phyloP scores from a whole-genome alignment of 2,888 invertebrate species.

The Epicampocera succincta region DNA sequence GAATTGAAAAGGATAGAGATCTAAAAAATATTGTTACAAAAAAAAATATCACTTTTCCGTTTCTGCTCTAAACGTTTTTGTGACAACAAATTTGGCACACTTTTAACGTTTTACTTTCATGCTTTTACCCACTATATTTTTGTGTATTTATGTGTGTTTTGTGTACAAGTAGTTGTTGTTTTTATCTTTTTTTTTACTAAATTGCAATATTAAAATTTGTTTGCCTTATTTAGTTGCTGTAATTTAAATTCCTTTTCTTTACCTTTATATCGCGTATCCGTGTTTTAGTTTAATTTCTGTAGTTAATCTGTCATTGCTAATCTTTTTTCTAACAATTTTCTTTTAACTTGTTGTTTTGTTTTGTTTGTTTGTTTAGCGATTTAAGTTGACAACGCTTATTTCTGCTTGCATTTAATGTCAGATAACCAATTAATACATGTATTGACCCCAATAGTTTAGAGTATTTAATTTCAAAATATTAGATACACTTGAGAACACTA shows the following conservation, averaged over 20 bases:
- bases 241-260: slow-evolving; percentile 52
- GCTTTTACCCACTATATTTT: neutral
- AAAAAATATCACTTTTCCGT: slow-evolving; percentile 8
- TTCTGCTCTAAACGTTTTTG: slow-evolving; percentile 5
- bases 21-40: too few species aligned
- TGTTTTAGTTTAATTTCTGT: slow-evolving; percentile 53
- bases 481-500: slow-evolving; percentile 46
- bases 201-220: slow-evolving; percentile 29
- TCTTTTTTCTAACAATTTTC: slow-evolving; percentile 49
- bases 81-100: slow-evolving; percentile 58
- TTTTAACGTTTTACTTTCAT: slow-evolving; percentile 35
- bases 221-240: slow-evolving; percentile 49
- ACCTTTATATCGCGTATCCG: slow-evolving; percentile 22
- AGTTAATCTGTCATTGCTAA: slow-evolving; percentile 68
- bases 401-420: slow-evolving; percentile 38
- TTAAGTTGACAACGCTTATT: slow-evolving; percentile 56
- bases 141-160: too few species aligned
- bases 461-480: slow-evolving; percentile 55
- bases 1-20: too few species aligned
- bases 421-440: slow-evolving; percentile 68
- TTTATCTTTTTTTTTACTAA: neutral
- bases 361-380: slow-evolving; percentile 26
- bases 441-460: slow-evolving; percentile 69
- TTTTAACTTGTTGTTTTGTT: too few species aligned
- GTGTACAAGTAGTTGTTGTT: neutral